Evolutionary conservation across 2,113 vertebrate species (phyloP), one percentile per base, ranked within the genome.

Genomic region (Morone saxatilis): DNA sequence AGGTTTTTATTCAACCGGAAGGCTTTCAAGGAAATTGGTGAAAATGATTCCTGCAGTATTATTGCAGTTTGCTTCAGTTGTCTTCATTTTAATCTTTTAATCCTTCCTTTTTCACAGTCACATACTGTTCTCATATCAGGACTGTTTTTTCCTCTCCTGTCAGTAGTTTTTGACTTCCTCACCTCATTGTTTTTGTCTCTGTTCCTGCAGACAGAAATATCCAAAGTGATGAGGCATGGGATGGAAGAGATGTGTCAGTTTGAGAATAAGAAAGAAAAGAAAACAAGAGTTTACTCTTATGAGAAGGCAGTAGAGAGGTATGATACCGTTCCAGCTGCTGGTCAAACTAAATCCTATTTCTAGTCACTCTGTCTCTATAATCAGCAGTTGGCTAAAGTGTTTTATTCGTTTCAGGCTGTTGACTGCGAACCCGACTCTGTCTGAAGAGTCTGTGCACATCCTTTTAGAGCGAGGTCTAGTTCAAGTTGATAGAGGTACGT

Each of bases 381-480:
- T 50, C 13, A 16, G 31, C 31, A 2, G 2, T 31, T 31, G 31
- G 31, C 31, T 31, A 4, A 7, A 47, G 45, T 47, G 5, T 47
- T 47, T 72, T 3, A 89, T 78, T 84, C 85, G 51, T 75, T 91
- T 61, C 88, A 97, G 97, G 92, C 76, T 96, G 54, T 78, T 94
- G 81, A 85, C 92, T 90, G 95, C 92, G 31, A 97, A 96, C 87
- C 85, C 22, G 0, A 86, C 90, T 19, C 85, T 97, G 85, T 94
- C 91, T 3, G 89, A 96, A 66, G 93, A 94, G 69, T 91, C 95
- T 19, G 95, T 79, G 20, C 87, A 91, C 40, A 91, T 96, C 75
- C 93, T 98, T 1, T 90, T 97, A 84, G 93, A 97, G 78, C 90
- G 96, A 90, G 97, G 97, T 47, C 79, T 96, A 22, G 91, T 86